phyloP scores from a whole-genome alignment of 2,888 invertebrate genomes.

The Tipula helvola region DNA sequence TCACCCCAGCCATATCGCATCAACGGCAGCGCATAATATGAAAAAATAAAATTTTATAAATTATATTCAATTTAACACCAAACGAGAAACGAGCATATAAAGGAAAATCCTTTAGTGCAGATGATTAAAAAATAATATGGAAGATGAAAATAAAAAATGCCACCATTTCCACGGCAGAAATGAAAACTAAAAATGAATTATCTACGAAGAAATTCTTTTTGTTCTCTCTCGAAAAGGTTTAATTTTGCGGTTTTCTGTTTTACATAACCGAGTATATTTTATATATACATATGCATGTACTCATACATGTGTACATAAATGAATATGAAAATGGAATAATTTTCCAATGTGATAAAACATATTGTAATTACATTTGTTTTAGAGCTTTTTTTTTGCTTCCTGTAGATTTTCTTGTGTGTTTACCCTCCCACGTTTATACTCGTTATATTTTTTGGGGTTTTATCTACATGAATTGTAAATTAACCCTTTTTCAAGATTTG shows the following conservation, averaged over 20 bases:
- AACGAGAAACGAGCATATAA: not conserved
- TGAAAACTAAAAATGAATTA: not conserved
- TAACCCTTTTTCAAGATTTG: not conserved
- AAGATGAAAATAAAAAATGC: not conserved
- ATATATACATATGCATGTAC: not conserved
- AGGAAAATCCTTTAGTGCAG: not conserved
- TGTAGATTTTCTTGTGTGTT: not conserved
- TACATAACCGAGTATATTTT: not conserved
- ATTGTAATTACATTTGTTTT: not conserved
- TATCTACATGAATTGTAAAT: conserved; percentile 4
- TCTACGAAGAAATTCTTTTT: not conserved
- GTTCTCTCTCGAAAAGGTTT: not conserved
- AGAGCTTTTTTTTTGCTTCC: not conserved
- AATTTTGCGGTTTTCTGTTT: not conserved
- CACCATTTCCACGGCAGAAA: not conserved
- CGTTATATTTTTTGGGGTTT: not conserved
- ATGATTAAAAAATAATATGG: not conserved
- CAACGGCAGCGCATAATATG: not conserved
- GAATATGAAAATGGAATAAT: not conserved
- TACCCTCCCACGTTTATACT: not conserved
- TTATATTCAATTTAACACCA: not conserved
- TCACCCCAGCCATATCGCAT: not conserved
- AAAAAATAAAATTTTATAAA: not conserved
- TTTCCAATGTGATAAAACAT: not conserved
- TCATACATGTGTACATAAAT: not conserved